phyloP scores from a whole-genome alignment of 2,113 vertebrate species.

The Erpornis zantholeuca region DNA sequence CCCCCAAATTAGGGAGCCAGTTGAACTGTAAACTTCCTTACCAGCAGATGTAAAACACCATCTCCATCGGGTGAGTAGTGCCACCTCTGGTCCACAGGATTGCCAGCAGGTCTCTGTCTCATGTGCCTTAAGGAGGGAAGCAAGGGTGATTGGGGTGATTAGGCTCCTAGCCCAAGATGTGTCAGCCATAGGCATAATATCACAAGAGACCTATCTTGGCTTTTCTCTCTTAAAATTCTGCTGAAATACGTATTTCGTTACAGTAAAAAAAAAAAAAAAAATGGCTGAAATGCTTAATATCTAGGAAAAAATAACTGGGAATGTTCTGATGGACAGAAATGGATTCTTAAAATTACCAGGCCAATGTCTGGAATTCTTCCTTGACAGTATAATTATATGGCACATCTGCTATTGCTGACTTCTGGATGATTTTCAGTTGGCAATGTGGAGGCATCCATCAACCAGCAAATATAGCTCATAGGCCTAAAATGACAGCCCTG shows the following conservation, averaged over 20 bases:
- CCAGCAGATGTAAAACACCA: background rate
- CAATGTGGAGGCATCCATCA: background rate
- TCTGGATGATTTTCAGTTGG: background rate
- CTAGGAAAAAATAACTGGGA: background rate
- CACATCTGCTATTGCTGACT: background rate
- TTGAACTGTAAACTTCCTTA: background rate
- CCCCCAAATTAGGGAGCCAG: background rate
- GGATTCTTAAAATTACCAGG: background rate
- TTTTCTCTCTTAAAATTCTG: background rate
- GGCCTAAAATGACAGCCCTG: background rate
- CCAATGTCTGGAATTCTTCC: background rate
- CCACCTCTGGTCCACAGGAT: background rate
- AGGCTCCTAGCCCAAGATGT: background rate
- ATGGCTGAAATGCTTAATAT: background rate
- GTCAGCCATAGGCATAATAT: background rate
- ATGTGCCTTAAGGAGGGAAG: background rate
- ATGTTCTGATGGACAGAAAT: background rate
- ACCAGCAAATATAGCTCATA: background rate
- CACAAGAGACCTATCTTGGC: background rate
- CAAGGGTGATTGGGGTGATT: background rate
- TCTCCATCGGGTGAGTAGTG: rapidly evolving
- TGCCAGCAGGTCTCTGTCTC: background rate
- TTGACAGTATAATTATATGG: background rate
- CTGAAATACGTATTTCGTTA: background rate
- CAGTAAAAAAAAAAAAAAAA: background rate